Evolutionary conservation across 2,113 vertebrate genomes (phyloP), one percentile per base, ranked within the genome.

Genomic region (Sinocyclocheilus rhinocerous): DNA sequence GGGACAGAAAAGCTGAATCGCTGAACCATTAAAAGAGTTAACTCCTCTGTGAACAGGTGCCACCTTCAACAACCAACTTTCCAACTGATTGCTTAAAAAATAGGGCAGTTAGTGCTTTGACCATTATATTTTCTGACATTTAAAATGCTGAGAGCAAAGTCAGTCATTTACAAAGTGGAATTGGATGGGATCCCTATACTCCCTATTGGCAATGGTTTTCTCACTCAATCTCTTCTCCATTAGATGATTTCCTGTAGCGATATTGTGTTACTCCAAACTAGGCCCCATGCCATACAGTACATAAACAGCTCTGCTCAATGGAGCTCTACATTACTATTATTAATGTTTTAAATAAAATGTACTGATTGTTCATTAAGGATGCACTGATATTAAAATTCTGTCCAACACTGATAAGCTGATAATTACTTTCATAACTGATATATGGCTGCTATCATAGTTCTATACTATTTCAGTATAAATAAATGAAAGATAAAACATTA

Each of bases 51-150:
- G 29, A 86, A 55, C 86, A 87, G 73, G 87, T 87, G 85, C 61
- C 26, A 33, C 57, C 10, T 61, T 33, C 70, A 79, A 76, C 13
- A 20, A 81, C 77, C 78, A 87, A 88, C 45, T 87, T 86, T 77
- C 63, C 26, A 82, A 24, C 61, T 78, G 81, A 88, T 86, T 83
- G 81, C 26, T 70, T 48, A 11, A 29, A 86, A 90, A 85, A 83
- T 79, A 1, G 67, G 39, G 36, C 73, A 86, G 86, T 88, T 88
- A 89, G 81, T 67, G 76, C 85, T 75, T 87, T 80, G 81, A 55
- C 76, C 20, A 77, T 83, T 87, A 84, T 81, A 84, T 85, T 87
- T 83, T 70, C 69, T 88, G 59, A 76, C 67, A 80, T 85, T 83
- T 85, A 48, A 72, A 42, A 79, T 82, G 61, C 83, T 26, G 15